phyloP scores from a whole-genome alignment of 1,140 invertebrate genomes.

The Harpegnathos saltator region DNA sequence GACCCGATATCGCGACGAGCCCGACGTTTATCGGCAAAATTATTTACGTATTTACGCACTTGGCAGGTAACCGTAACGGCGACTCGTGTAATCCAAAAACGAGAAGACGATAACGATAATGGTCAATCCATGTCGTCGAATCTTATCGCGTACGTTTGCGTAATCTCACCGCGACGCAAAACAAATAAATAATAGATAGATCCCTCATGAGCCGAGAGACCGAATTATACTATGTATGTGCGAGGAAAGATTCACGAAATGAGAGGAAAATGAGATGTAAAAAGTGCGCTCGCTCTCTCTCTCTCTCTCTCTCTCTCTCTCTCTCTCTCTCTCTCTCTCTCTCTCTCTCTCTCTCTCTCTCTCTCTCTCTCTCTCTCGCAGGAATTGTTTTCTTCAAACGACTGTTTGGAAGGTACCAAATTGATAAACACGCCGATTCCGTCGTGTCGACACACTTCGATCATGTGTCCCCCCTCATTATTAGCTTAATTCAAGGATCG shows the following conservation, averaged over 20 bases:
- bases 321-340: no score
- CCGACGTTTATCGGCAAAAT: slow-evolving; percentile 11
- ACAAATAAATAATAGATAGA: neutral
- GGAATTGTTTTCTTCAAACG: no score
- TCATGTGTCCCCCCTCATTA: no score
- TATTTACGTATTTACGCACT: slow-evolving; percentile 41
- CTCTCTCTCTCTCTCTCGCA: no score
- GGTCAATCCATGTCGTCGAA: slow-evolving; percentile 7
- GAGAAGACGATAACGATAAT: slow-evolving; percentile 24
- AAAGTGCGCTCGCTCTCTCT: neutral
- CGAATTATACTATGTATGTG: neutral
- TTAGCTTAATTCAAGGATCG: no score
- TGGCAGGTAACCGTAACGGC: slow-evolving; percentile 12
- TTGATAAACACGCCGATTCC: no score
- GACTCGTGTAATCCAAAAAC: slow-evolving; percentile 19
- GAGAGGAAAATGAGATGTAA: neutral
- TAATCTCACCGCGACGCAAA: neutral
- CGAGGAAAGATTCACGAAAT: neutral
- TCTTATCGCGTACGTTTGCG: slow-evolving; percentile 15
- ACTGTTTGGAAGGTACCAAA: no score
- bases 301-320: no score
- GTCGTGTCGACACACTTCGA: no score
- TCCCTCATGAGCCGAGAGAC: neutral
- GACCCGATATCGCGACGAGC: neutral
- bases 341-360: no score